Evolutionary conservation across 1,140 invertebrate species (phyloP).

Genomic region (Eciton burchellii): DNA sequence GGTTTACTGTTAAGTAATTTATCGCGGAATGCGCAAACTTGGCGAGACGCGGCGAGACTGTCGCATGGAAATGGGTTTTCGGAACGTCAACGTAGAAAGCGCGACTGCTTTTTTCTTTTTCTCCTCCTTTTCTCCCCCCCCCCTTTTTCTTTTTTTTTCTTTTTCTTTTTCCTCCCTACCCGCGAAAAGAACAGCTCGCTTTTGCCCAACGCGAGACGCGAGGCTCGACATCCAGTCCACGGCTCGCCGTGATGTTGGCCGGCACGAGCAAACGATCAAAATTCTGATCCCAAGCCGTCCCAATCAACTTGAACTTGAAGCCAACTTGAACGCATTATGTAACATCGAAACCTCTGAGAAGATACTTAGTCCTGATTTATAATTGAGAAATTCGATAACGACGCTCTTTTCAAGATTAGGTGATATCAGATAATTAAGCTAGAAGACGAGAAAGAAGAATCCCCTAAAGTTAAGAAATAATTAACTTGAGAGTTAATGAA

Average conservation of each 20-base stretch:
- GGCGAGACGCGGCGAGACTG: constrained; percentile 42
- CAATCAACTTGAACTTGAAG: too few species aligned
- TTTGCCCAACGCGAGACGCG: not conserved
- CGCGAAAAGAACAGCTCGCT: not conserved
- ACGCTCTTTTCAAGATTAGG: too few species aligned
- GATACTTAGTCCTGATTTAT: too few species aligned
- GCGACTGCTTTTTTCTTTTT: not conserved
- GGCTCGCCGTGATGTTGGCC: not conserved
- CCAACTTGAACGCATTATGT: too few species aligned
- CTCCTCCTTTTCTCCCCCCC: too few species aligned
- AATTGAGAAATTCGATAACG: too few species aligned
- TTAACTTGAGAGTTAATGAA: not conserved
- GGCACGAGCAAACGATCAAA: not conserved
- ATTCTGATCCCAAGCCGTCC: not conserved
- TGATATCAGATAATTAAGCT: too few species aligned
- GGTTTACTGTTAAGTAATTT: constrained; percentile 52
- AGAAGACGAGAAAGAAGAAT: too few species aligned
- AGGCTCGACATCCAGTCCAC: not conserved
- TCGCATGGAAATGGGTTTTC: constrained; percentile 44
- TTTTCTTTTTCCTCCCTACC: not conserved
- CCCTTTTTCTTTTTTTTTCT: too few species aligned
- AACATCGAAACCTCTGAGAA: too few species aligned
- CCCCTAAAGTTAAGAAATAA: too few species aligned
- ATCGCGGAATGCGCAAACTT: constrained; percentile 50
- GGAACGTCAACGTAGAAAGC: constrained; percentile 51